phyloP scores from a whole-genome alignment of 2,113 vertebrate species.

The Colaptes auratus region DNA sequence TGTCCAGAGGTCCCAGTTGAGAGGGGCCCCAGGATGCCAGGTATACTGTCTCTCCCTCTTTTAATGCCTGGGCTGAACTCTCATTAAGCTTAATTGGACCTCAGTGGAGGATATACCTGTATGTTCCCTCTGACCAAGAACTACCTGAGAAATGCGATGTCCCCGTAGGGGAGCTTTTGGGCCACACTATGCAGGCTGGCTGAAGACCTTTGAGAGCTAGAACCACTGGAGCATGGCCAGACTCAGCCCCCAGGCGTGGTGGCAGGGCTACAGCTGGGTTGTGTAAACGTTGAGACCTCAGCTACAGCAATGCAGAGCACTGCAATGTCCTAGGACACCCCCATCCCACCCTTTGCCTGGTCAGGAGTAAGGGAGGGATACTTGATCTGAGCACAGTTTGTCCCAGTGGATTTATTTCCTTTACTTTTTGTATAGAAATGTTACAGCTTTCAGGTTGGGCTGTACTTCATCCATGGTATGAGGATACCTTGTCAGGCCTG shows the following conservation, averaged over 20 bases:
- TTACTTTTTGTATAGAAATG: background rate
- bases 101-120: slow-evolving; percentile 19
- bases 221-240: rapidly evolving
- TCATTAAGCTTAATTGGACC: slow-evolving; percentile 32
- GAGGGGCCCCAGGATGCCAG: background rate
- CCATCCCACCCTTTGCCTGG: background rate
- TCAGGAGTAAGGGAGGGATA: background rate
- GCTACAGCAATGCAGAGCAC: background rate
- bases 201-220: background rate
- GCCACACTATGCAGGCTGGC: rapidly evolving
- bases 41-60: background rate
- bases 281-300: background rate
- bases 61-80: slow-evolving; percentile 33
- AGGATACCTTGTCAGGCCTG: background rate
- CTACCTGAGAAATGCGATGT: background rate
- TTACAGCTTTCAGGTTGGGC: background rate
- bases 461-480: background rate
- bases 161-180: background rate
- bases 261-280: background rate
- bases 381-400: background rate
- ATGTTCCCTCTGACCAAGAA: background rate
- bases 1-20: background rate
- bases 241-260: background rate
- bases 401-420: background rate
- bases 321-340: rapidly evolving